Base-by-base conservation (phyloP, 2,113 vertebrate genomes). In the Myotis yumanensis region DNA sequence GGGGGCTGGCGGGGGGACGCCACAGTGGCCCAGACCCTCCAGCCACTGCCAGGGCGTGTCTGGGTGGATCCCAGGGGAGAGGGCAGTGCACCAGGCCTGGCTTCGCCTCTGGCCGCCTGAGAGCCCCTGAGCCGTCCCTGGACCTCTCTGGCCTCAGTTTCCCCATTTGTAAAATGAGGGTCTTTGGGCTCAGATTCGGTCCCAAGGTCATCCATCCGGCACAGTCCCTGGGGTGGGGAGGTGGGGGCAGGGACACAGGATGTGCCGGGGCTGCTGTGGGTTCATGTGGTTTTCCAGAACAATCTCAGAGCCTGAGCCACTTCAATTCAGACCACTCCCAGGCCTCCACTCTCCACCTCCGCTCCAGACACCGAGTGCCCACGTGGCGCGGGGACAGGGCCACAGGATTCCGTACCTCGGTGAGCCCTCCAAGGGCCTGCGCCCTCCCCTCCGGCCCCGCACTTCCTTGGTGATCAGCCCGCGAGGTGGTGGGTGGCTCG, bases 191-290 rank as follows among this genome's bases (percentile, higher is more conserved):
- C 75, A 11, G 46, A 30, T 54, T 35, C 73, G 8, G 16, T 4
- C 80, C 20, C 2, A 4, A 52, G 4, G 30, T 7, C 10, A n/a
- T 16, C 11, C 10, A n/a, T 22, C 11, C 15, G 20, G 68, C 59
- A 1, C 54, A 1, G 35, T 3, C 22, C 43, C 89, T 84, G 18
- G 83, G 66, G 37, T 59, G 22, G 9, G 57, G 54, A 11, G 11
- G 37, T 1, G 28, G 54, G 75, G 23, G 14, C 28, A 1, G 64
- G 25, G 25, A 68, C 32, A 16, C 0, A 0, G n/a, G 9, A 2
- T 0, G 1, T 7, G 1, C 30, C 0, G 10, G 14, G 1, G 1
- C 1, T 0, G 5, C 7, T 35, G 3, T 40, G 79, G 35, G 30
- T 10, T 7, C 0, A 1, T 5, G 40, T 0, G 2, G 28, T 28